These are phyloP conservation scores for Coracias cyanogaster DNA, from an alignment of 2,797 vertebrate genomes.

Conservation along the genomic window DNA sequence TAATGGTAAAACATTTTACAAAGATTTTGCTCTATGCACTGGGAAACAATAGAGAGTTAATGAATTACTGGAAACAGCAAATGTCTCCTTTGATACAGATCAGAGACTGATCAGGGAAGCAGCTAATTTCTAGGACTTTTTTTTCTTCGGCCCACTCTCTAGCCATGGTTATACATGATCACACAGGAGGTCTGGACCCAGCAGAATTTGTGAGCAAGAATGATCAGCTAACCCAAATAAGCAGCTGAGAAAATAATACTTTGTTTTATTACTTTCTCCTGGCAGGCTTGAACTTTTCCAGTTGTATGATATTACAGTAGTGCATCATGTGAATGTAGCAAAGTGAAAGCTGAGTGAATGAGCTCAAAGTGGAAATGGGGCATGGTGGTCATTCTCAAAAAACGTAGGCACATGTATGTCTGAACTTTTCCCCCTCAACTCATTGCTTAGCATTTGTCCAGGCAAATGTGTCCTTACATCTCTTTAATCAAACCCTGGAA, in stretches of 20 bases:
- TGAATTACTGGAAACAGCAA: constrained; percentile 39
- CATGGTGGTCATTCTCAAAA: background rate
- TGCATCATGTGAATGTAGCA: background rate
- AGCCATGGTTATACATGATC: background rate
- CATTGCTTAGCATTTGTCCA: background rate
- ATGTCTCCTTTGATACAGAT: background rate
- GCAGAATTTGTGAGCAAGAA: background rate
- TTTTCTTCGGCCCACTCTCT: background rate
- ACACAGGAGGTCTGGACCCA: background rate
- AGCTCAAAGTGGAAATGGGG: background rate
- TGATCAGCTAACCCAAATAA: background rate
- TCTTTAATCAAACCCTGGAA: constrained; percentile 10
- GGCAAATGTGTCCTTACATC: background rate
- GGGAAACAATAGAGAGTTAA: constrained; percentile 47
- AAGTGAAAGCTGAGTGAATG: background rate
- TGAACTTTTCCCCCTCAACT: background rate
- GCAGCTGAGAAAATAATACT: background rate
- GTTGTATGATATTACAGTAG: background rate
- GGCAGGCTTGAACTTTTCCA: background rate
- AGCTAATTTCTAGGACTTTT: background rate
- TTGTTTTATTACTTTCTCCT: background rate
- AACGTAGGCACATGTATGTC: rapidly evolving
- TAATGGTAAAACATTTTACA: constrained; percentile 37
- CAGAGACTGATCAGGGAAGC: background rate
- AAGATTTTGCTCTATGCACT: constrained; percentile 15